Conservation (phyloP, 2,888 invertebrate genomes). For the Entomobrya multifasciata region DNA sequence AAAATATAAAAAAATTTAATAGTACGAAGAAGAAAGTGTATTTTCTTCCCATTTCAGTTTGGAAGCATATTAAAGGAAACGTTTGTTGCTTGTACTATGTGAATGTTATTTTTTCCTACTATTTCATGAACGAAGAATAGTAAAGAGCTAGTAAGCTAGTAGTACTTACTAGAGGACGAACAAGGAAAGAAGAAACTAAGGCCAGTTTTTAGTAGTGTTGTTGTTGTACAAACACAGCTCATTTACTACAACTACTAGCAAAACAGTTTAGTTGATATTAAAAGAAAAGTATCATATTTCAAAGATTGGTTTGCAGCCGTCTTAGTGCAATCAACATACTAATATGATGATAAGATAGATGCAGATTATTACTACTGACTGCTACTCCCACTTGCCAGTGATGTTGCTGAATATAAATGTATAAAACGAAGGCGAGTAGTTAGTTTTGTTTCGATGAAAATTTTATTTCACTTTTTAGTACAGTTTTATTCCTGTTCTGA, state of each 20-base stretch:
- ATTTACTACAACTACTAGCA: background rate
- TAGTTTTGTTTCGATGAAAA: conserved; percentile 74
- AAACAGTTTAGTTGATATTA: conserved; percentile 37
- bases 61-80: conserved; percentile 1
- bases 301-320: conserved; percentile 14
- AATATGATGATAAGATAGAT: conserved; percentile 8
- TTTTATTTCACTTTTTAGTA: conserved; percentile 72
- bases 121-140: conserved; percentile 46
- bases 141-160: too few relatives aligned
- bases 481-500: conserved; percentile 73
- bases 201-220: conserved; percentile 60
- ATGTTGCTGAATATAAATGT: conserved; percentile 3
- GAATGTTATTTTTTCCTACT: conserved; percentile 41
- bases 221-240: conserved; percentile 17
- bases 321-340: background rate
- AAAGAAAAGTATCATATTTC: conserved; percentile 64
- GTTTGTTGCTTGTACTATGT: conserved; percentile 44
- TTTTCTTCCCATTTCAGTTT: background rate
- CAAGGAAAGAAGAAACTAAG: conserved; percentile 47
- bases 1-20: conserved; percentile 22
- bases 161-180: conserved; percentile 15
- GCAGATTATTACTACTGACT: background rate
- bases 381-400: background rate
- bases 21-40: conserved; percentile 30
- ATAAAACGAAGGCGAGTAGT: background rate